Base-by-base conservation (phyloP, 2,888 invertebrate genomes). In the Papilio gigon region DNA sequence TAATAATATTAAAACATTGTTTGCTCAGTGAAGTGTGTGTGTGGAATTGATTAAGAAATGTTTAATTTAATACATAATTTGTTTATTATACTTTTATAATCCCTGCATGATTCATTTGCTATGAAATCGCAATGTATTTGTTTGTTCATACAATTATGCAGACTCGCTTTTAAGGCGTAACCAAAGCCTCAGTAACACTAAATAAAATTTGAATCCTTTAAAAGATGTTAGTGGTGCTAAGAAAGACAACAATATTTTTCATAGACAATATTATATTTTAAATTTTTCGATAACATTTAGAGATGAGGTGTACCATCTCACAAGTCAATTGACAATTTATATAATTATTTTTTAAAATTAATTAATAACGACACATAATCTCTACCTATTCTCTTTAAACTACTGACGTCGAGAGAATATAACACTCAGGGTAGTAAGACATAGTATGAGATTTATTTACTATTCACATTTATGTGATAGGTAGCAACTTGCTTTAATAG, bases 181-280 rank as follows among this genome's bases (percentile, higher is more conserved):
- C 9, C n/a, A 56, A 30, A 9, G 30, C 30, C 30, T 9, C 53
- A 56, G 9, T 25, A 56, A 56, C n/a, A 56, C 30, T 56, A 11
- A 56, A 50, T 25, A 35, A 59, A 22, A 25, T 47, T 68, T 22
- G 4, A 59, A 64, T 67, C 50, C 30, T 50, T 71, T 69, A 65
- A 75, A 75, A 78, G 81, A 84, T 81, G 77, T 76, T 87, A 87
- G 89, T 84, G 91, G 91, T 91, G 90, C 90, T 90, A 89, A 85
- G 81, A 84, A 83, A 83, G 72, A 80, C 75, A 82, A 72, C 77
- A 83, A 86, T 89, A 90, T 90, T 88, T 88, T 89, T 87, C 84
- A 86, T 88, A 89, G 86, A 87, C 82, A 88, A 87, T 89, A 87
- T 84, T 80, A 75, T 87, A 85, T 85, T 87, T 89, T 87, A 76